A percentile compares a stretch with the other conserved stretches of the same genome.
These are phyloP conservation scores for Asobara japonica DNA, from an alignment of 1,140 invertebrate genomes.

Conservation along the genomic window DNA sequence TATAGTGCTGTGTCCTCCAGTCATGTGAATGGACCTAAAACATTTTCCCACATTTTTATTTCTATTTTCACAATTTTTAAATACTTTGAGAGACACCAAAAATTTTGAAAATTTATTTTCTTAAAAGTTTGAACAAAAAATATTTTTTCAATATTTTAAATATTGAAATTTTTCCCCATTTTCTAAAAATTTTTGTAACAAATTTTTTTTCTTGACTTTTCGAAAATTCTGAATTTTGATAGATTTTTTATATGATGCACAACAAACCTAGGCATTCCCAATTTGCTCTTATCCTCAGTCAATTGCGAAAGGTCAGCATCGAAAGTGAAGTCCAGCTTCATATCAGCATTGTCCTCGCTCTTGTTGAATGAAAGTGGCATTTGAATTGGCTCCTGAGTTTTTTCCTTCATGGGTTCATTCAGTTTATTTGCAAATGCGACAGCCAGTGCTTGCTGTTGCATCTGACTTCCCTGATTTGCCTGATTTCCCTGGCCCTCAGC, in stretches of 20 bases:
- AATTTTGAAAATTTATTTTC: too few relatives aligned
- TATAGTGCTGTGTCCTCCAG: conserved; percentile 70
- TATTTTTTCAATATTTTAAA: too few relatives aligned
- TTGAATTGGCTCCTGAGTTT: conserved; percentile 69
- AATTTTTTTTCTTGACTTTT: too few relatives aligned
- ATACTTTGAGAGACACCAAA: too few relatives aligned
- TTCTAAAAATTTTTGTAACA: too few relatives aligned
- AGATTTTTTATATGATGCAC: too few relatives aligned
- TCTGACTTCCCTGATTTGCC: conserved; percentile 50
- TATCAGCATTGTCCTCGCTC: conserved; percentile 82
- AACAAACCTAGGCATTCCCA: conserved; percentile 74
- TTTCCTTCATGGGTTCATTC: conserved; percentile 69
- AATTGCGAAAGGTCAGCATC: conserved; percentile 81
- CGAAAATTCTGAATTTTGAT: too few relatives aligned
- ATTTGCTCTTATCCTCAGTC: conserved; percentile 78
- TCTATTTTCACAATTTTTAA: too few relatives aligned
- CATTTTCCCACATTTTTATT: too few relatives aligned
- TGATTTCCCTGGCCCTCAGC: too few relatives aligned
- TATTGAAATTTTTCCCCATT: too few relatives aligned
- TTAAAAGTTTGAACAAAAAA: too few relatives aligned
- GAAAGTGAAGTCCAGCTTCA: conserved; percentile 92
- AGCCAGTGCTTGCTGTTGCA: conserved; percentile 59
- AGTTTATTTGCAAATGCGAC: conserved; percentile 72
- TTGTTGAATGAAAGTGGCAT: conserved; percentile 73
- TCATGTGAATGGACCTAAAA: conserved; percentile 73